Evolutionary conservation across 2,113 vertebrate genomes (phyloP).

Genomic region (Limnothrissa miodon): DNA sequence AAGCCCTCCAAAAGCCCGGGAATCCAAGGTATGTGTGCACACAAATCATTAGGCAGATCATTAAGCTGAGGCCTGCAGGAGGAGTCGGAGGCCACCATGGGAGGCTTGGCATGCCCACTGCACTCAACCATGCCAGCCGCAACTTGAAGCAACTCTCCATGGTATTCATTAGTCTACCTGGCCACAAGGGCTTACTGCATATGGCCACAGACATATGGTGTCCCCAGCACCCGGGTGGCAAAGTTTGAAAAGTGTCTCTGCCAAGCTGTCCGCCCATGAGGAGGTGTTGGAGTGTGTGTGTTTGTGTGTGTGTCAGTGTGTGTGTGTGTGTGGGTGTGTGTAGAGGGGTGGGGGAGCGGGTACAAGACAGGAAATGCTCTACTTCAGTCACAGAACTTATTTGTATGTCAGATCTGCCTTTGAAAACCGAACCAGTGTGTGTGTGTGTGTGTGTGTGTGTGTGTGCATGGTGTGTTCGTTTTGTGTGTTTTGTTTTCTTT

Average conservation of each 20-base stretch:
- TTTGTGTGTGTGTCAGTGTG: too few species aligned
- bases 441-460: not conserved
- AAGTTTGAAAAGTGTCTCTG: constrained; percentile 52
- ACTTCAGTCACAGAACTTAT: not conserved
- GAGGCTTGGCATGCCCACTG: constrained; percentile 51
- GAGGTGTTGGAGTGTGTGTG: too few species aligned
- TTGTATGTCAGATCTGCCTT: not conserved
- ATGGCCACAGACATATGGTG: constrained; percentile 67
- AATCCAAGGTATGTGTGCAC: not conserved
- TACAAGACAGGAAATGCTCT: not conserved
- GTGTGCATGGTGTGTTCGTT: not conserved
- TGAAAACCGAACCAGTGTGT: not conserved
- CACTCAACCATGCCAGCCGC: constrained; percentile 54
- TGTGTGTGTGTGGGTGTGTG: too few species aligned
- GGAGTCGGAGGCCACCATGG: constrained; percentile 44
- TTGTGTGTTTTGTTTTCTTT: not conserved
- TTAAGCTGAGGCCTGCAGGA: not conserved
- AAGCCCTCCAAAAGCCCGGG: not conserved
- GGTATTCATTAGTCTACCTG: constrained; percentile 73
- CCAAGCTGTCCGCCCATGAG: constrained; percentile 42
- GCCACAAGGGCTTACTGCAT: constrained; percentile 64
- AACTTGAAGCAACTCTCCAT: constrained; percentile 61
- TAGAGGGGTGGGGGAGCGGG: too few species aligned
- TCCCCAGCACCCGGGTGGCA: constrained; percentile 52
- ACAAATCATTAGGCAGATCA: constrained; percentile 18